Base-by-base conservation (phyloP, 2,113 vertebrate species). In the Colaptes auratus region DNA sequence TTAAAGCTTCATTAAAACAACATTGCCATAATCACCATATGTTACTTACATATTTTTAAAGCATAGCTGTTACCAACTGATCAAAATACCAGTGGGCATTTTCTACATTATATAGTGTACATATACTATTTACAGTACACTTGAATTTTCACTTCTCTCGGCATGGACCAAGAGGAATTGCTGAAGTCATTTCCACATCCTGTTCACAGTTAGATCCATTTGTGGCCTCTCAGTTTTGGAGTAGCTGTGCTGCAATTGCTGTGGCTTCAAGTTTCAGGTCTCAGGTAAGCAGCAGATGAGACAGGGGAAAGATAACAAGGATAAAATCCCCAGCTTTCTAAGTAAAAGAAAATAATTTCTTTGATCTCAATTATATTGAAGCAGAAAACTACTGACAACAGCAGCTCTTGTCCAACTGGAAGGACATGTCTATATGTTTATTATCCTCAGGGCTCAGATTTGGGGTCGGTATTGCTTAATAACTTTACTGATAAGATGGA, bases 1-100 rank as follows among this genome's bases (percentile, higher is more conserved):
- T 94, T 95, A 94, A 94, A 92, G 85, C 85, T 50, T 88, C 88
- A 91, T 93, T 96, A 96, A 86, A 93, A 44, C 76, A 30, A 83
- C 76, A 61, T 59, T 84, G 70, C 61, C 70, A 71, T 69, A 88
- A 88, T 83, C 89, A 75, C 93, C 82, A 83, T 95, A 96, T 95
- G 93, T 23, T 91, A 78, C 90, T 86, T 91, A 64, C 33, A 17
- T 92, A 90, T 82, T 87, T 96, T 95, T 95, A 95, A 93, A 89
- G 74, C 70, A 61, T 55, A 88, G 74, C 86, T 95, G 93, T 86
- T 91, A 88, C 36, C 88, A 67, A 84, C 76, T 30, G 86, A 88
- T 88, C 76, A 94, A 88, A 95, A 95, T 78, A 93, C 50, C 96
- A 95, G 83, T 31, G 75, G 73, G 80, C 50, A 96, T 67, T 92